A percentile compares a stretch with the other conserved stretches of the same genome.
Evolutionary conservation across 2,888 invertebrate genomes (phyloP).

Genomic region (Gastrophysa polygoni): DNA sequence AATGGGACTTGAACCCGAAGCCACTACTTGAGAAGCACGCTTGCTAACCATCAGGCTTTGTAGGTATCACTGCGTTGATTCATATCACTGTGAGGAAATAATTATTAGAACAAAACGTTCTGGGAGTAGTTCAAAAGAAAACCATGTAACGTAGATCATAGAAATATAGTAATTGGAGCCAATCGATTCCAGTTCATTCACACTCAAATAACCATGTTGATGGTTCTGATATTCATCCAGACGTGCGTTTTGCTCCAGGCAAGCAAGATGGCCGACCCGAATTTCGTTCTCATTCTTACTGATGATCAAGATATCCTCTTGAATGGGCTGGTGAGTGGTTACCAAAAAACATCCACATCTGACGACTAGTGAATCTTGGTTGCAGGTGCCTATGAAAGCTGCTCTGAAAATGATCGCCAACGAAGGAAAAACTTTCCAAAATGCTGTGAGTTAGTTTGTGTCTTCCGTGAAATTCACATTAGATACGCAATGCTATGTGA

Average conservation of each 20-base stretch:
- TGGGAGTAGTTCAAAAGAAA: too few relatives aligned
- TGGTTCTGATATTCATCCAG: background rate
- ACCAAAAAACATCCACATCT: background rate
- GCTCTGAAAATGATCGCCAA: conserved; percentile 67
- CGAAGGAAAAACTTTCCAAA: conserved; percentile 71
- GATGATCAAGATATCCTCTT: conserved; percentile 87
- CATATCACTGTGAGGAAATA: too few relatives aligned
- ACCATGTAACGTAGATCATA: too few relatives aligned
- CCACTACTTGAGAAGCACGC: too few relatives aligned
- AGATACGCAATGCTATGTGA: too few relatives aligned
- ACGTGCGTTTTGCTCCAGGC: background rate
- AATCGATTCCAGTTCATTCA: background rate
- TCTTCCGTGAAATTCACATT: too few relatives aligned
- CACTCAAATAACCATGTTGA: background rate
- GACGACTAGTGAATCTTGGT: conserved; percentile 36
- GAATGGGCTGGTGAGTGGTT: conserved; percentile 72
- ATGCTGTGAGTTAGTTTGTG: conserved; percentile 68
- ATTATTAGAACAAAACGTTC: too few relatives aligned
- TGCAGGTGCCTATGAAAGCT: conserved; percentile 71
- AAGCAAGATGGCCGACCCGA: conserved; percentile 56
- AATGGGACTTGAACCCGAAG: too few relatives aligned
- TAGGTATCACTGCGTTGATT: too few relatives aligned
- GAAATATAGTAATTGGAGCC: too few relatives aligned
- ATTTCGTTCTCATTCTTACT: conserved; percentile 79
- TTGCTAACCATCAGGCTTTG: too few relatives aligned